Percentiles rank a stretch among this genome's conserved stretches.
These are phyloP conservation scores for Oriolus oriolus DNA, from an alignment of 2,113 vertebrate genomes.

Conservation along the genomic window DNA sequence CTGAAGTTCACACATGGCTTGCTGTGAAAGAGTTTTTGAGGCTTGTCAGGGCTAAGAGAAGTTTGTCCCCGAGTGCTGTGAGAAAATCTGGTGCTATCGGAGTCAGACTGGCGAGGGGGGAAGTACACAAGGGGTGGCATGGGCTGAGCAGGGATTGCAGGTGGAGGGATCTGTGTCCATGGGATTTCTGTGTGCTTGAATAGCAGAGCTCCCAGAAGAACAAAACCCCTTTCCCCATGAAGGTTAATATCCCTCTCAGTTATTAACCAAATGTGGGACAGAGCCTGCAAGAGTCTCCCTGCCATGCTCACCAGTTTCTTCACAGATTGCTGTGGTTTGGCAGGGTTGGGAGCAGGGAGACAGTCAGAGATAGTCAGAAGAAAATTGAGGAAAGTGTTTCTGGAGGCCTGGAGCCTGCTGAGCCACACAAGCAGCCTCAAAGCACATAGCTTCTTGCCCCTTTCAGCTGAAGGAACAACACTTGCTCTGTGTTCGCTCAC, in stretches of 20 bases:
- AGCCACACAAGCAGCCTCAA: neutral
- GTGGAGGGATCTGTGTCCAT: neutral
- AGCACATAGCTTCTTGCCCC: neutral
- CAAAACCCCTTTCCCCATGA: neutral
- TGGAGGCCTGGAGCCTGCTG: neutral
- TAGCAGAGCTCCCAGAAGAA: neutral
- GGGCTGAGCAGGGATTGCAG: neutral
- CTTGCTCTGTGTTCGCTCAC: neutral
- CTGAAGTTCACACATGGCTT: neutral
- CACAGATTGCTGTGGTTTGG: neutral
- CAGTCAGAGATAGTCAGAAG: neutral
- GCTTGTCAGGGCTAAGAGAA: neutral
- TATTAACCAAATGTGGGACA: neutral
- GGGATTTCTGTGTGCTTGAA: neutral
- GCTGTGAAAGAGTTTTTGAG: conserved; percentile 1
- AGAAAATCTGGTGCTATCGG: neutral
- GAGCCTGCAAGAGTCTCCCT: neutral
- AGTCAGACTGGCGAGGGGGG: accelerated
- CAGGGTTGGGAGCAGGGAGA: neutral
- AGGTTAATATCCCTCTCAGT: neutral
- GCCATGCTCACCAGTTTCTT: neutral
- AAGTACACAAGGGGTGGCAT: neutral
- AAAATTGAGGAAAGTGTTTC: neutral
- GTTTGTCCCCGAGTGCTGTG: neutral
- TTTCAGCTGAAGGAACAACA: neutral